A percentile compares a stretch with the other conserved stretches of the same genome.
phyloP scores from a whole-genome alignment of 2,888 invertebrate species.

The Molorchus minor region DNA sequence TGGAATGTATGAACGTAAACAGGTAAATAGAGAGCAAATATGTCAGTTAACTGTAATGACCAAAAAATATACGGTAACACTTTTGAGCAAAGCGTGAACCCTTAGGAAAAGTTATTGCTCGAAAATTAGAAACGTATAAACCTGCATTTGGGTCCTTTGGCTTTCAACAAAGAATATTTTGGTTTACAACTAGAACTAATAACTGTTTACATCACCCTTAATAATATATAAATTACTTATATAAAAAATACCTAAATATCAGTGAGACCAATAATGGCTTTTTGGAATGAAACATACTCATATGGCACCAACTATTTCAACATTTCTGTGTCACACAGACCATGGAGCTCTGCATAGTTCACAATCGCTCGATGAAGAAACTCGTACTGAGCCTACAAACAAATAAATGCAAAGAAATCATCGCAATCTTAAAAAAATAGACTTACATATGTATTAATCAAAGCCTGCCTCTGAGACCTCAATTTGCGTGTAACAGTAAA shows the following conservation, averaged over 20 bases:
- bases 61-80: constrained; percentile 25
- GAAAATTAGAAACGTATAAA: constrained; percentile 31
- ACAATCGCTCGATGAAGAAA: constrained; percentile 91
- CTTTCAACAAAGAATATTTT: constrained; percentile 43
- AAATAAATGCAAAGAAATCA: constrained; percentile 43
- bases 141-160: constrained; percentile 47
- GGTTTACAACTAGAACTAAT: constrained; percentile 42
- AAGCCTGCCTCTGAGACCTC: constrained; percentile 82
- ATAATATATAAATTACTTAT: constrained; percentile 50
- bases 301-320: constrained; percentile 50
- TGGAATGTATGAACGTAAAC: no score
- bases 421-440: background rate
- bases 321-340: constrained; percentile 69
- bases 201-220: constrained; percentile 43
- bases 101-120: constrained; percentile 29
- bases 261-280: constrained; percentile 46
- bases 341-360: constrained; percentile 88
- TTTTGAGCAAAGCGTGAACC: constrained; percentile 37
- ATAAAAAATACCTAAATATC: constrained; percentile 56
- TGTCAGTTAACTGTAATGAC: constrained; percentile 1
- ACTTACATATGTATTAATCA: constrained; percentile 86
- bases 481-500: constrained; percentile 85
- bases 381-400: constrained; percentile 91
- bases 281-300: constrained; percentile 51
- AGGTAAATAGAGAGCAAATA: constrained; percentile 22